Conservation (phyloP, 2,888 invertebrate species). For the Aporophyla nigra region DNA sequence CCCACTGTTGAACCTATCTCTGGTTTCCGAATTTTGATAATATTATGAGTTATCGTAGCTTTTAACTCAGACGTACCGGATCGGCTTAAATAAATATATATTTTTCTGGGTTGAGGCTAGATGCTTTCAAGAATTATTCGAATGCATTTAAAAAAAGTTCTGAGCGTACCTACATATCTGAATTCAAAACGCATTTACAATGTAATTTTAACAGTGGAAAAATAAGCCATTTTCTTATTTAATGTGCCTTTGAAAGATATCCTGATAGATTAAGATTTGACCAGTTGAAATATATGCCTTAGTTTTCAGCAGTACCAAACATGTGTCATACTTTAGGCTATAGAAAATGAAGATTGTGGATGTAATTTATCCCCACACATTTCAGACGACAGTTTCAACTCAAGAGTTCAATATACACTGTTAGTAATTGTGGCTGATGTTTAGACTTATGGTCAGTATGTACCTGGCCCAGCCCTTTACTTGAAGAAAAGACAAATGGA, state of each 20-base stretch:
- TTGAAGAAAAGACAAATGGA: constrained; percentile 34
- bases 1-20: not conserved
- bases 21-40: constrained; percentile 23
- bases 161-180: not conserved
- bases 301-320: not conserved
- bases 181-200: not conserved
- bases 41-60: constrained; percentile 2
- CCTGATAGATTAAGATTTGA: not conserved
- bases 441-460: not conserved
- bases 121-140: not conserved
- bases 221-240: not conserved
- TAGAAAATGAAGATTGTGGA: not conserved
- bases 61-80: not conserved
- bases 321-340: not conserved
- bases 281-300: not conserved
- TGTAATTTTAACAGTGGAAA: not conserved
- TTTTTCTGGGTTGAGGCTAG: not conserved
- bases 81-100: not conserved
- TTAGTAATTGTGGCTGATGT: constrained; percentile 4
- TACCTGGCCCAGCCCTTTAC: not conserved
- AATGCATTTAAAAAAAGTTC: not conserved
- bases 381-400: not conserved
- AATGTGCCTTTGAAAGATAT: not conserved
- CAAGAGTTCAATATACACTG: not conserved
- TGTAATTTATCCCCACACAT: not conserved